Base-by-base conservation (phyloP, 2,113 vertebrate species). In the Sylvia atricapilla region DNA sequence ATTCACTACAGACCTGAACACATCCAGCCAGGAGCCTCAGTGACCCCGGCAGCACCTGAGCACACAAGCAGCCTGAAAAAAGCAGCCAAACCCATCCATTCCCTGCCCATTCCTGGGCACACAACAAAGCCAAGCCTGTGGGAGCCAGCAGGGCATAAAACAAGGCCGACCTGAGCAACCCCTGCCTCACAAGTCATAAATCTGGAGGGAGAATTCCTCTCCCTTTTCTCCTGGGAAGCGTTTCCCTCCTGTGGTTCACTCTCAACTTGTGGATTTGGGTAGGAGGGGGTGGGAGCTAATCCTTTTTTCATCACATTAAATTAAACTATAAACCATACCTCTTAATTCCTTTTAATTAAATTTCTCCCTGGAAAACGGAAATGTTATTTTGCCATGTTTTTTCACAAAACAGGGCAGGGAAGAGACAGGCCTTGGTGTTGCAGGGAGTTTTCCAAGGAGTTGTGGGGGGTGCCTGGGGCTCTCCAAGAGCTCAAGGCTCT, bases 311-410 rank as follows among this genome's bases (percentile, higher is more conserved):
- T 83, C 95, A 81, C 75, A 1, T 95, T 58, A 91, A 91, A 97
- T 94, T 87, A 89, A 96, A 85, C 89, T 58, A 89, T 95, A 89
- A 97, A 96, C 90, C 41, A 88, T 41, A 7, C 13, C 62, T 94
- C 93, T 92, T 89, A 96, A 95, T 92, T 95, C 74, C 59, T 69
- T 62, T 77, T 92, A 93, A 95, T 95, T 89, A 94, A 72, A 69
- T 91, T 94, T 73, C 91, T 82, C 91, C 64, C 93, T 79, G 89
- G 49, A 39, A 90, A 90, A 55, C 0, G 27, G 91, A 91, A 93
- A 77, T 30, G 55, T 72, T 84, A 23, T 50, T 91, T 81, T 52
- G 60, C 47, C 9, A 0, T 52, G 24, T 78, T 95, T 92, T 81
- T 50, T 75, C 64, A 77, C 47, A 30, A 77, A 93, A 64, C 33